These are phyloP conservation scores for Neosilurus mollespiculum DNA, from an alignment of 2,797 vertebrate species.

Conservation along the genomic window DNA sequence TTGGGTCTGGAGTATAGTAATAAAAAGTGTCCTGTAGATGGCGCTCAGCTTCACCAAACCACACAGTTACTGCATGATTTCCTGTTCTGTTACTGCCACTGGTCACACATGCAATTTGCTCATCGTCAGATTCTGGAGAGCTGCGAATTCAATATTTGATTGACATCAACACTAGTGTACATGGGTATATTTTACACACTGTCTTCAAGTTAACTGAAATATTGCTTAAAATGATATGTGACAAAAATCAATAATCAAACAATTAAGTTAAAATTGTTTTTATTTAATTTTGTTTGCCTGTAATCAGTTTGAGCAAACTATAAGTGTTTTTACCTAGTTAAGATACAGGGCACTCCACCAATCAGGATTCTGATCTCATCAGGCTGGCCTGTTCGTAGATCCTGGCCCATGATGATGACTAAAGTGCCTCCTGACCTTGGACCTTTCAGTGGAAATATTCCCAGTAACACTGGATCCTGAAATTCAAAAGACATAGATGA, in stretches of 20 bases:
- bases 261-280: background rate
- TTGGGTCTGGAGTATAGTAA: constrained; percentile 88
- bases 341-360: constrained; percentile 82
- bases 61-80: constrained; percentile 76
- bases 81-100: constrained; percentile 79
- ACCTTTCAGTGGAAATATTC: constrained; percentile 82
- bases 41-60: constrained; percentile 83
- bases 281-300: background rate
- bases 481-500: background rate
- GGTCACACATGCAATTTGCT: constrained; percentile 81
- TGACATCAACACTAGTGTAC: background rate
- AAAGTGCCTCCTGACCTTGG: constrained; percentile 89
- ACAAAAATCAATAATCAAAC: background rate
- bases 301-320: background rate
- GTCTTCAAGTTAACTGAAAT: background rate
- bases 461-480: constrained; percentile 64
- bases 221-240: background rate
- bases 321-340: constrained; percentile 5
- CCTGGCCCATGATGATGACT: constrained; percentile 82
- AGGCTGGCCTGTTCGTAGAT: constrained; percentile 83
- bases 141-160: constrained; percentile 56
- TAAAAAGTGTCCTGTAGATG: constrained; percentile 77
- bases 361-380: constrained; percentile 84
- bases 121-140: constrained; percentile 74
- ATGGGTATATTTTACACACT: background rate